Base-by-base conservation (phyloP, 2,797 vertebrate species). In the Harpagifer antarcticus region DNA sequence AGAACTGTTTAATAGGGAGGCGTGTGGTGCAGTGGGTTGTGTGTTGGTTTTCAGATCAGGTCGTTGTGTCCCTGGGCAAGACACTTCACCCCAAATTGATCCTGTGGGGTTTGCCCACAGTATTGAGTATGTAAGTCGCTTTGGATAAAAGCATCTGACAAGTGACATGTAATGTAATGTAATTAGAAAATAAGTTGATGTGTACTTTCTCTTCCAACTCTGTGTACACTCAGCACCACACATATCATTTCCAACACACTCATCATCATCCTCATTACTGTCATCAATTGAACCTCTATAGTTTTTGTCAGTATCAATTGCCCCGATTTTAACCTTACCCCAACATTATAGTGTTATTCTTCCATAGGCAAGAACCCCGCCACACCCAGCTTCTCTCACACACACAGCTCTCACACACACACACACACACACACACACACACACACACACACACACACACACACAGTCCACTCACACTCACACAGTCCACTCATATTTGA, bases 341-440 rank as follows among this genome's bases (percentile, higher is more conserved):
- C 37, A 16, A 20, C 31, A 78, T 74, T 79, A 72, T 70, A 40
- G 53, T 78, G 55, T 73, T 87, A 66, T 82, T 82, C 68, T 79
- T 83, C 71, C 71, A 74, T 71, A 77, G 74, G 69, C 77, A 40
- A 73, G 33, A 61, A 50, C 48, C 56, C 20, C 1, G 2, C 68
- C 56, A 49, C 66, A 48, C 69, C 61, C 79, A 59, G 47, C 54
- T 27, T 27, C 23, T 27, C 27, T 27, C 27, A 5, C 27, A 27
- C 27, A 57, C 70, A 56, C 58, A 54, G 3, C 27, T 27, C 48
- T 14, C 59, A 48, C 58, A 45, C 49, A 44, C 16, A 9, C 43
- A 16, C 62, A 27, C 62, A 40, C 33, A 16, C 59, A 19, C 45
- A 14, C 3, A 5, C 66, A 55, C 76, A 62, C 71, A 81, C 33